Conservation (phyloP, 2,113 vertebrate genomes). For the Chitala chitala region DNA sequence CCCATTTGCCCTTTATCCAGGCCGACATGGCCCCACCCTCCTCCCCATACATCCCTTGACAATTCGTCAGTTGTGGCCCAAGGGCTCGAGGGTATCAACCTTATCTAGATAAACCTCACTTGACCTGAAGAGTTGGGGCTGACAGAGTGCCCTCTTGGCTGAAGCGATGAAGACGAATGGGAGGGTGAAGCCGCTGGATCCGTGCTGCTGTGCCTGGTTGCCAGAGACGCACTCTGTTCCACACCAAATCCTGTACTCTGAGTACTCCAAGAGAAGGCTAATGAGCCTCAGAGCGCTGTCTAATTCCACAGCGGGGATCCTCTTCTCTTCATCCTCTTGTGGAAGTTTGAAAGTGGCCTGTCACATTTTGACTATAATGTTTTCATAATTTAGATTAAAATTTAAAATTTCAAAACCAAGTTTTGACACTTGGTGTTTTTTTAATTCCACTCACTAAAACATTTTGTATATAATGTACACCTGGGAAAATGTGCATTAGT, state of each 20-base stretch:
- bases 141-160: conserved; percentile 26
- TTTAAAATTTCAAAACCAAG: too few species aligned
- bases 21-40: conserved; percentile 7
- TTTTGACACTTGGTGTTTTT: too few species aligned
- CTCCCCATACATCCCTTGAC: conserved; percentile 10
- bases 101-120: conserved; percentile 36
- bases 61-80: conserved; percentile 33
- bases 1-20: too few species aligned
- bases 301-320: too few species aligned
- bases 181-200: conserved; percentile 3
- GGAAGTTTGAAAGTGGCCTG: too few species aligned
- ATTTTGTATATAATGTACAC: too few species aligned
- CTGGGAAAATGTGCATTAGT: too few species aligned
- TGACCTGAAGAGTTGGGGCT: conserved; percentile 29
- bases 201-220: not conserved
- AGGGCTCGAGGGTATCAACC: not conserved
- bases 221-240: not conserved
- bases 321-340: too few species aligned
- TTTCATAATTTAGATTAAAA: too few species aligned
- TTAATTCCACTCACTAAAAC: too few species aligned
- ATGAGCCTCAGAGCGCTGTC: not conserved
- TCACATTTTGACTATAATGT: too few species aligned
- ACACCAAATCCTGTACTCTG: not conserved
- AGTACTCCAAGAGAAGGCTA: not conserved
- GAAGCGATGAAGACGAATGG: conserved; percentile 24